Percentiles rank a stretch among this genome's conserved stretches.
Conservation (phyloP, 2,888 invertebrate species). For the Chaetogeoica ovagalla region DNA sequence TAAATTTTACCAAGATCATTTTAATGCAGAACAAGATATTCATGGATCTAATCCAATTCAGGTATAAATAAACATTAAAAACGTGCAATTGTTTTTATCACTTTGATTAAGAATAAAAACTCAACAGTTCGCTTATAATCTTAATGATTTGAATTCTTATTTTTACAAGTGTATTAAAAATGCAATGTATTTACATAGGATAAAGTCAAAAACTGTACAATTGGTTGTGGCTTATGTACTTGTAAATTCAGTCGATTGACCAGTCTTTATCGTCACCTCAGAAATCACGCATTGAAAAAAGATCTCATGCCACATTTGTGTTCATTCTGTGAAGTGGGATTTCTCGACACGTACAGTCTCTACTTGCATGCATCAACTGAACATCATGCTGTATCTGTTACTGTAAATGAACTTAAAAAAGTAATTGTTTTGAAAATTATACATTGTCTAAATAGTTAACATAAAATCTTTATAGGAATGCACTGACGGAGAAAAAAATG, state of each 20-base stretch:
- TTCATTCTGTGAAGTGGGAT: slow-evolving; percentile 47
- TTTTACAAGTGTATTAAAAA: neutral
- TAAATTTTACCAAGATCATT: slow-evolving; percentile 37
- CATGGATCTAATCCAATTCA: slow-evolving; percentile 13
- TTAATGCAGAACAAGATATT: slow-evolving; percentile 23
- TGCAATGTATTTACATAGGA: neutral
- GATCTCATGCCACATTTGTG: slow-evolving; percentile 39
- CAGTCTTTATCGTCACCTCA: slow-evolving; percentile 43
- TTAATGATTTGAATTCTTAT: neutral
- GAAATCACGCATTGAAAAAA: slow-evolving; percentile 35
- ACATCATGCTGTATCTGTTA: slow-evolving; percentile 12
- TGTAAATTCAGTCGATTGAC: slow-evolving; percentile 42
- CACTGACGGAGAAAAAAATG: neutral
- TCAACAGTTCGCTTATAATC: neutral
- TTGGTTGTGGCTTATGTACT: slow-evolving; percentile 38
- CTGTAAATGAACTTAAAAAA: slow-evolving; percentile 2
- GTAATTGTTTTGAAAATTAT: neutral
- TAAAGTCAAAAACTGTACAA: slow-evolving; percentile 21
- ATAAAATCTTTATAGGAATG: slow-evolving; percentile 26
- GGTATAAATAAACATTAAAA: neutral
- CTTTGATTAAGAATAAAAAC: neutral
- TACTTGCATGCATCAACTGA: slow-evolving; percentile 30
- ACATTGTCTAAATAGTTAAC: neutral
- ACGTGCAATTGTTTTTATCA: neutral
- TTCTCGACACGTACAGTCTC: slow-evolving; percentile 36